A percentile compares a stretch with the other conserved stretches of the same genome.
These are phyloP conservation scores for Xiphydria camelus DNA, from an alignment of 2,888 invertebrate species.

Conservation along the genomic window DNA sequence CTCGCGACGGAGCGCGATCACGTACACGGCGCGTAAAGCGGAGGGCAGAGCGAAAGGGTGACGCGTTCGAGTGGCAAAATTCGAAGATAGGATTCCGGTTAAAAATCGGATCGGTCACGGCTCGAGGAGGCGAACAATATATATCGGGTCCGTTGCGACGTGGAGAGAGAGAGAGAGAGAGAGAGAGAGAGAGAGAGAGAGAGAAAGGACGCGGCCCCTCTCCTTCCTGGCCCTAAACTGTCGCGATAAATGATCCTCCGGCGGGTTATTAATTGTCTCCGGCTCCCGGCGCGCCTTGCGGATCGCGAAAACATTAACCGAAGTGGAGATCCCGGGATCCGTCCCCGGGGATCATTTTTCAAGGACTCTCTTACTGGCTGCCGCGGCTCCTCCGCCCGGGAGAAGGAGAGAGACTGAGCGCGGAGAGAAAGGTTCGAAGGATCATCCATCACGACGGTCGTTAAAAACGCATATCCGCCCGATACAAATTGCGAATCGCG, in stretches of 20 bases:
- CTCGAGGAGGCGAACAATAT: constrained; percentile 46
- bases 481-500: constrained; percentile 13
- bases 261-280: constrained; percentile 56
- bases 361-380: constrained; percentile 34
- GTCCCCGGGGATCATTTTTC: constrained; percentile 49
- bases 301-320: constrained; percentile 54
- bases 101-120: constrained; percentile 57
- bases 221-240: constrained; percentile 49
- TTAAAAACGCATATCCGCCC: constrained; percentile 51
- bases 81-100: constrained; percentile 32
- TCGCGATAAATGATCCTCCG: constrained; percentile 57
- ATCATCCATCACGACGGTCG: constrained; percentile 51
- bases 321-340: constrained; percentile 34
- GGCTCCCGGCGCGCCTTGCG: constrained; percentile 46
- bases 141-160: constrained; percentile 4
- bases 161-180: not conserved
- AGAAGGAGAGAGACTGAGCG: too few species aligned
- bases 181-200: constrained; percentile 7
- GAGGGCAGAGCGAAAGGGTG: constrained; percentile 5
- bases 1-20: too few species aligned
- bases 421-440: constrained; percentile 1
- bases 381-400: too few species aligned
- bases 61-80: constrained; percentile 6
- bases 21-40: constrained; percentile 12
- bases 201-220: constrained; percentile 12